Evolutionary conservation across 2,797 vertebrate genomes (phyloP).

Genomic region (Masticophis lateralis): DNA sequence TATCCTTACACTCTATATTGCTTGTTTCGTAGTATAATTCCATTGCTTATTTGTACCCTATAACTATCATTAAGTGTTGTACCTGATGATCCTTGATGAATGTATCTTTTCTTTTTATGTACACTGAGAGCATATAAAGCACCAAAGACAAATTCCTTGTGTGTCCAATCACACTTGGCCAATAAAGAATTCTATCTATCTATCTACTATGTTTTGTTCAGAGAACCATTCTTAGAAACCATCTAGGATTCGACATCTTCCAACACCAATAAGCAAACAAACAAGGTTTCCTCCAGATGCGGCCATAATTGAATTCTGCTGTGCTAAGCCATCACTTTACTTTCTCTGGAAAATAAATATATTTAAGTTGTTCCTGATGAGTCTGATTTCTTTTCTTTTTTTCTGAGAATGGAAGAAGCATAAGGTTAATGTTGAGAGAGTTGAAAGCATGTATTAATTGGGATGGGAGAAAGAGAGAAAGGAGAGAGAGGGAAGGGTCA

Average conservation of each 20-base stretch:
- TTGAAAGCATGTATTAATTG: slow-evolving; percentile 70
- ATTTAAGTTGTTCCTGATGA: slow-evolving; percentile 14
- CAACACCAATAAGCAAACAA: not conserved
- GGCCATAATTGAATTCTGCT: not conserved
- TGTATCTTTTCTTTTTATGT: too few relatives aligned
- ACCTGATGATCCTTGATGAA: too few relatives aligned
- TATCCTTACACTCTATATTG: too few relatives aligned
- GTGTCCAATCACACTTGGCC: too few relatives aligned
- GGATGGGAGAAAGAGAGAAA: slow-evolving; percentile 35
- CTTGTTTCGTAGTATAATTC: too few relatives aligned
- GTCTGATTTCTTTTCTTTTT: not conserved
- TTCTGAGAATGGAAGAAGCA: slow-evolving; percentile 39
- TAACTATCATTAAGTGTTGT: too few relatives aligned
- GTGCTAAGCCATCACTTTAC: not conserved
- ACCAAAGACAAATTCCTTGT: too few relatives aligned
- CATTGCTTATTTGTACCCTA: too few relatives aligned
- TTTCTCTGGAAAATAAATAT: slow-evolving; percentile 10
- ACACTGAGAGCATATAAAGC: too few relatives aligned
- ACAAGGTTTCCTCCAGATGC: not conserved
- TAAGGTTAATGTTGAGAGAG: slow-evolving; percentile 57
- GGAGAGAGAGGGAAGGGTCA: slow-evolving; percentile 5
- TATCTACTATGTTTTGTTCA: not conserved
- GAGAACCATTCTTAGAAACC: not conserved
- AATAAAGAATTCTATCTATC: too few relatives aligned
- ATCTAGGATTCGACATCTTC: not conserved